Evolutionary conservation across 2,113 vertebrate genomes (phyloP), one percentile per base, ranked within the genome.

Genomic region (Elgaria multicarinata): DNA sequence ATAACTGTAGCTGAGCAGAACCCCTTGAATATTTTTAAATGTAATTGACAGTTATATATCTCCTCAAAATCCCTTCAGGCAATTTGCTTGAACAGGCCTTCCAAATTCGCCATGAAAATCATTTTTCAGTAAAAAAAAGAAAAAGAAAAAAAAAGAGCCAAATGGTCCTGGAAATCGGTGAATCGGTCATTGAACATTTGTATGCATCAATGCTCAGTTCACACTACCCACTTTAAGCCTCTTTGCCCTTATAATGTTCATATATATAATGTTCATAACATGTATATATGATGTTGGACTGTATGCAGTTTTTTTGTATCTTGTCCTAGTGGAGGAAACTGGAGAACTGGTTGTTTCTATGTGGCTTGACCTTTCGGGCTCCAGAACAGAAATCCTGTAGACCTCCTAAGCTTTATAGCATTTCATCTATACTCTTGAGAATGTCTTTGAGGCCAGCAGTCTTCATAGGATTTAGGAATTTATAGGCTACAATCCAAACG

Each of bases 381-480:
- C 81, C 53, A 74, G 46, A 93, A 71, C 74, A 87, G 86, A 87
- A 5, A 88, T 7, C 79, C 36, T 85, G 44, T 79, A 92, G 80
- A 85, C 66, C n/a, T 36, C 13, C 36, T 85, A 64, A 92, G 78
- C 58, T 90, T 71, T n/a, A 1, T 44, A 36, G 69, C 28, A 84
- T 91, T 94, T 92, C 85, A 93, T 90, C 33, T 87, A 58, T 53
- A 6, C 13, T 87, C 82, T 85, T 88, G 86, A 92, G 72, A 86
- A 2, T 58, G 83, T 83, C 36, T 80, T 80, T 36, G 3, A 8
- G 24, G 33, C 80, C 71, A 87, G 76, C 6, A 93, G 71, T 53
- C 93, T 93, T 86, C 94, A 90, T 87, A 90, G 85, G 80, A 85
- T 82, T 94, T 93, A 93, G 33, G 69, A 62, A 28, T 89, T 86